These are phyloP conservation scores for Nothoprocta perdicaria DNA, from an alignment of 2,113 vertebrate genomes.

Conservation along the genomic window DNA sequence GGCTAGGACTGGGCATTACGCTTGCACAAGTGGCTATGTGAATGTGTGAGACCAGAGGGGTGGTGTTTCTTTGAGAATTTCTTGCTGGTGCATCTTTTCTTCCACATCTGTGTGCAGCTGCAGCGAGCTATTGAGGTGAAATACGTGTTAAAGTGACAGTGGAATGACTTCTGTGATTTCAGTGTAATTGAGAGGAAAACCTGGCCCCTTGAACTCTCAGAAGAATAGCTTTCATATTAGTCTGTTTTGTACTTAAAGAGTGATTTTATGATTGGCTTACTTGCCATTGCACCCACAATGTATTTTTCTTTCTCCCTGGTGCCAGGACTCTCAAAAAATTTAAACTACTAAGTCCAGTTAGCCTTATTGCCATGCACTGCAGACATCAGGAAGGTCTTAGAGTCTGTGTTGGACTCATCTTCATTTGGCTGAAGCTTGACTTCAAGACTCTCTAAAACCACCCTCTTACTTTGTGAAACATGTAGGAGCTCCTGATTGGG, in stretches of 20 bases:
- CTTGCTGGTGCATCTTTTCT: neutral
- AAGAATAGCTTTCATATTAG: neutral
- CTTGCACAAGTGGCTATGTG: neutral
- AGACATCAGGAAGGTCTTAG: neutral
- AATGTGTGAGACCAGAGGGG: neutral
- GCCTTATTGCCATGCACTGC: neutral
- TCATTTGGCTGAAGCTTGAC: neutral
- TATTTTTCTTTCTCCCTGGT: neutral
- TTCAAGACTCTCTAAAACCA: neutral
- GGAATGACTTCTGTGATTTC: neutral
- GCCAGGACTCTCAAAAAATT: neutral
- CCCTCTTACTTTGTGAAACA: neutral
- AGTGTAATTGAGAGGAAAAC: neutral
- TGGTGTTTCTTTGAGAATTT: neutral
- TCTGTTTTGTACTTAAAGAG: neutral
- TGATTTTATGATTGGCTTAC: neutral
- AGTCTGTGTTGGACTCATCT: neutral
- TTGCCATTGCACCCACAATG: neutral
- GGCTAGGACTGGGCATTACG: neutral
- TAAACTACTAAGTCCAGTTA: neutral
- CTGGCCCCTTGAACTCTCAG: neutral
- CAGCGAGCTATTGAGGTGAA: neutral
- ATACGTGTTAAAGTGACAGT: neutral
- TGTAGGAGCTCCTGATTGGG: neutral
- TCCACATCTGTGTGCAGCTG: neutral